phyloP scores from a whole-genome alignment of 2,797 vertebrate species.

The Acipenser oxyrinchus region DNA sequence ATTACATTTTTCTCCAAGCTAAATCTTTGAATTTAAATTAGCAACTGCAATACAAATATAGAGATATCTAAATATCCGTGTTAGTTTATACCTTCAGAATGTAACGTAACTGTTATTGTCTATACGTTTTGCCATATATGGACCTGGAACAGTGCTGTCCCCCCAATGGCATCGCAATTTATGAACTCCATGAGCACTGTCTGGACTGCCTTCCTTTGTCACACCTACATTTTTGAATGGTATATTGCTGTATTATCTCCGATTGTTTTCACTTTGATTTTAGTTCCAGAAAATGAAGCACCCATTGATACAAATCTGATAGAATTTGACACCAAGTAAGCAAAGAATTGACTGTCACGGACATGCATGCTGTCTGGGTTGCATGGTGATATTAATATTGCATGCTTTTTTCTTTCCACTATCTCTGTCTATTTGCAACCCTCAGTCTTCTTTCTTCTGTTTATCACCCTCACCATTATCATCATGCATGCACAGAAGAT shows the following conservation, averaged over 20 bases:
- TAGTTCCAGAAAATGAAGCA: conserved; percentile 77
- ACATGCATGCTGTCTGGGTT: conserved; percentile 13
- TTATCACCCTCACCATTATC: background rate
- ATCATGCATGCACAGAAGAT: background rate
- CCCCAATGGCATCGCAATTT: too few species aligned
- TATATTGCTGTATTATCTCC: background rate
- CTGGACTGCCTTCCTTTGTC: too few species aligned
- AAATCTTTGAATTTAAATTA: too few species aligned
- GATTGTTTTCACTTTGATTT: conserved; percentile 19
- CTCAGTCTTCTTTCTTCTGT: background rate
- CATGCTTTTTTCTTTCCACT: conserved; percentile 11
- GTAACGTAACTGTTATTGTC: too few species aligned
- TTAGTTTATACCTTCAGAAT: too few species aligned
- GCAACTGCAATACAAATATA: too few species aligned
- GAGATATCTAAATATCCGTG: too few species aligned
- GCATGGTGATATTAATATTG: conserved; percentile 9
- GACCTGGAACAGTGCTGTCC: too few species aligned
- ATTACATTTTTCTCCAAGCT: too few species aligned
- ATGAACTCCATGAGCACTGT: too few species aligned
- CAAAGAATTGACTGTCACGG: background rate
- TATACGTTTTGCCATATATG: too few species aligned
- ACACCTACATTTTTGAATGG: background rate
- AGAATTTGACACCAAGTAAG: conserved; percentile 93
- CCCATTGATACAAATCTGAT: conserved; percentile 90
- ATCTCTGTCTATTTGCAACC: background rate